Conservation (phyloP, 2,888 invertebrate species). For the Euphydryas editha region DNA sequence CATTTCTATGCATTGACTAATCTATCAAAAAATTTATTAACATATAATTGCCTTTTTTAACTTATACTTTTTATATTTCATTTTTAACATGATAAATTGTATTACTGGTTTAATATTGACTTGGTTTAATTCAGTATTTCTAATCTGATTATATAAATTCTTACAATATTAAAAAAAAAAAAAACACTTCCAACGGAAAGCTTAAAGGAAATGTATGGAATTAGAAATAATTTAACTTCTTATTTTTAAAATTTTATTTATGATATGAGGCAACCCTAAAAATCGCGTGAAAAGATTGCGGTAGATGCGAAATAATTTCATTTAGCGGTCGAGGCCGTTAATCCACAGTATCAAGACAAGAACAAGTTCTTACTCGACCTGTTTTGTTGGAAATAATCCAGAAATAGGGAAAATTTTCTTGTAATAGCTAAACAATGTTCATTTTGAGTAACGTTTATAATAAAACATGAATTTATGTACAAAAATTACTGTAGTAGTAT, state of each 20-base stretch:
- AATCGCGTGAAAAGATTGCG: constrained; percentile 56
- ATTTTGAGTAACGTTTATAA: background rate
- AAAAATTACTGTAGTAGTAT: too few species aligned
- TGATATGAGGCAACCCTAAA: constrained; percentile 31
- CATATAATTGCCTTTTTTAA: too few species aligned
- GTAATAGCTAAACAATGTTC: constrained; percentile 2
- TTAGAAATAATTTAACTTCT: constrained; percentile 41
- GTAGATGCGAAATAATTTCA: constrained; percentile 66
- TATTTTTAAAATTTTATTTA: constrained; percentile 19
- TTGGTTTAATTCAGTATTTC: too few species aligned
- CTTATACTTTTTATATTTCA: too few species aligned
- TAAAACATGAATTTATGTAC: too few species aligned
- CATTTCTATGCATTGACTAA: too few species aligned
- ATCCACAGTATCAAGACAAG: constrained; percentile 45
- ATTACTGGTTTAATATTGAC: too few species aligned
- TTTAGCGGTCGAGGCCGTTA: constrained; percentile 57
- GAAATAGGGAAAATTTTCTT: constrained; percentile 11
- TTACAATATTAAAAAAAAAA: background rate
- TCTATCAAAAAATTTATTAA: too few species aligned
- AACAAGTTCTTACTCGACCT: constrained; percentile 45
- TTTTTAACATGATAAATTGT: too few species aligned
- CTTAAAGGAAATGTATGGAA: too few species aligned
- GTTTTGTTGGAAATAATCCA: constrained; percentile 19
- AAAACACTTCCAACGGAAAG: background rate
- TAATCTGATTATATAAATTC: too few species aligned